A percentile compares a stretch with the other conserved stretches of the same genome.
Evolutionary conservation across 2,888 invertebrate genomes (phyloP).

Genomic region (Eristalis arbustorum): DNA sequence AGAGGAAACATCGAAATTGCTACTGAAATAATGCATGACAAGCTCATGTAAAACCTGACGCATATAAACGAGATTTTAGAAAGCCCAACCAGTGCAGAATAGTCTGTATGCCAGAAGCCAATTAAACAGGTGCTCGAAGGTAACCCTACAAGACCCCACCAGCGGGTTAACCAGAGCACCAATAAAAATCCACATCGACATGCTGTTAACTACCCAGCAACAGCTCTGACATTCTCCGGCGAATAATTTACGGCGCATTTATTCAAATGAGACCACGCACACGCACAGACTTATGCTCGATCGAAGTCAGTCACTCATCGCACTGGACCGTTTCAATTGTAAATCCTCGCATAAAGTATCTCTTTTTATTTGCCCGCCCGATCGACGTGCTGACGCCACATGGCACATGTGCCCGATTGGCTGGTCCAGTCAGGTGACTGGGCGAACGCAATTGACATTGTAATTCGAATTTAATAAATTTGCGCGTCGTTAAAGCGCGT

Average conservation of each 20-base stretch:
- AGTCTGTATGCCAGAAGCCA: neutral
- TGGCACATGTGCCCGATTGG: neutral
- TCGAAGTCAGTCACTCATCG: conserved; percentile 24
- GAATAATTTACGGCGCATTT: conserved; percentile 21
- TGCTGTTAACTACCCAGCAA: conserved; percentile 20
- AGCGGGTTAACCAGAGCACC: neutral
- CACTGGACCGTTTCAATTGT: conserved; percentile 42
- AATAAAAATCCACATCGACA: conserved; percentile 4
- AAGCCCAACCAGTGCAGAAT: too few species aligned
- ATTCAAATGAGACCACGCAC: conserved; percentile 36
- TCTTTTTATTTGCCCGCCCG: conserved; percentile 35
- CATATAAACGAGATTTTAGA: too few species aligned
- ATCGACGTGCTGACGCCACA: conserved; percentile 1
- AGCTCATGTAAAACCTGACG: too few species aligned
- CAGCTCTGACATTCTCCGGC: neutral
- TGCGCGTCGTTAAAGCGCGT: conserved; percentile 20
- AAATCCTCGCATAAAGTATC: conserved; percentile 42
- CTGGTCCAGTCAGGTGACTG: neutral
- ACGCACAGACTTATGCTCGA: conserved; percentile 7
- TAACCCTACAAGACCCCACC: neutral
- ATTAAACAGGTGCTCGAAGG: neutral
- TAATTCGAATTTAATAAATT: conserved; percentile 27
- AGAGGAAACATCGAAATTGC: too few species aligned
- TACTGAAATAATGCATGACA: too few species aligned
- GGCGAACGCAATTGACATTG: conserved; percentile 4